Evolutionary conservation across 2,113 vertebrate genomes (phyloP), one percentile per base, ranked within the genome.

Genomic region (Anser cygnoides): DNA sequence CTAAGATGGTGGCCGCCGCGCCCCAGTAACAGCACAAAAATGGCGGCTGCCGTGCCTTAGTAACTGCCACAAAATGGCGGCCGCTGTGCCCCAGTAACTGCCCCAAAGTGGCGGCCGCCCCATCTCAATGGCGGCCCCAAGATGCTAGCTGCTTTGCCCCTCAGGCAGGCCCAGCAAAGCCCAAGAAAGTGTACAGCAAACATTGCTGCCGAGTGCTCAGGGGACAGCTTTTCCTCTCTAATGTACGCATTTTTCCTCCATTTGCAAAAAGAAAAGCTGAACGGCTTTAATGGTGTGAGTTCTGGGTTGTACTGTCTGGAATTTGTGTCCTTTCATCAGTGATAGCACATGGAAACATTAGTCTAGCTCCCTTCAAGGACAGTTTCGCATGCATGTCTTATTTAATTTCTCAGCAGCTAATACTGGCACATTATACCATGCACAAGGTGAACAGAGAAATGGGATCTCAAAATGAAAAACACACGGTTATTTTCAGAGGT

Each of bases 131-230:
- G 26, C 58, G 3, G 29, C 31, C 13, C 17, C 58, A 72, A 37
- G 7, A 72, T 44, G 37, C 50, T 3, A 1, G 54, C 15, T 4
- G 0, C 22, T 3, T 25, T 31, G 23, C 13, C 31, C 52, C 66
- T 62, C 72, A 26, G 43, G 22, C 0, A 0, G 2, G 12, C 49
- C 0, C 0, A 16, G 17, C 31, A 61, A 41, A 26, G 10, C 17
- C 3, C 14, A 28, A 39, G 10, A 16, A 28, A 63, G 35, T 21
- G 14, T 17, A 28, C 37, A 28, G 25, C 25, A 28, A 63, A 63
- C 37, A 29, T 16, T 31, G 26, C 54, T 2, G 10, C 54, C 6
- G 18, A 18, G 19, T 13, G 23, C 5, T 37, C 62, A 13, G 26
- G 16, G 17, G 26, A 55, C 52, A 29, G 11, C 28, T 55, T 55